These are phyloP conservation scores for Aethes cnicana DNA, from an alignment of 2,888 invertebrate genomes.

Conservation along the genomic window DNA sequence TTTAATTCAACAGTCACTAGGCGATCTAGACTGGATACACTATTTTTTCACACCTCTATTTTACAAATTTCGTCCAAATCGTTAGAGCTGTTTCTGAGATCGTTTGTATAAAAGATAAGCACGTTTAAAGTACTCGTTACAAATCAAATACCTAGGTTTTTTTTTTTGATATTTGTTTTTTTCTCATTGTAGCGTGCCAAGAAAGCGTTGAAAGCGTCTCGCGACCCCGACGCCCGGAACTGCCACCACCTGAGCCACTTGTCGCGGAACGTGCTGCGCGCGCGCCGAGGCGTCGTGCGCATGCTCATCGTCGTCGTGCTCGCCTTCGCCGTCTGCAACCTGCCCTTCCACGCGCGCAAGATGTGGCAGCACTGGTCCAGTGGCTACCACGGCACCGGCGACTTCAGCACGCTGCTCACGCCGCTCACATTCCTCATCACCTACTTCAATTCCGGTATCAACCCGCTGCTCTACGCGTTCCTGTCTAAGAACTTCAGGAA, in stretches of 20 bases:
- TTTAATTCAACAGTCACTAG: no score
- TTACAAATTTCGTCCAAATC: no score
- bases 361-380: slow-evolving; percentile 93
- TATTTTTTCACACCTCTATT: no score
- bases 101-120: no score
- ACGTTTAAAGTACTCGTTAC: no score
- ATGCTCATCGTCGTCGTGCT: slow-evolving; percentile 94
- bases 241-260: slow-evolving; percentile 86
- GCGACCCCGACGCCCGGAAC: slow-evolving; percentile 69
- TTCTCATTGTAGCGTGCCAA: slow-evolving; percentile 40
- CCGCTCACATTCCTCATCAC: slow-evolving; percentile 93
- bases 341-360: slow-evolving; percentile 94
- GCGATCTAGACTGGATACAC: no score
- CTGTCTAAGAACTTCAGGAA: slow-evolving; percentile 90
- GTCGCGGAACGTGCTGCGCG: slow-evolving; percentile 89
- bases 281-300: slow-evolving; percentile 92
- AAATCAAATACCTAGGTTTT: background rate
- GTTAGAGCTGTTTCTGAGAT: no score
- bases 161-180: background rate
- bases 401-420: slow-evolving; percentile 89
- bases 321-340: slow-evolving; percentile 93
- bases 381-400: slow-evolving; percentile 86
- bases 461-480: slow-evolving; percentile 95
- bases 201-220: slow-evolving; percentile 59
- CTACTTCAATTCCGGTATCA: slow-evolving; percentile 94